Evolutionary conservation across 2,888 invertebrate genomes (phyloP).

Genomic region (Epinotia bilunana): DNA sequence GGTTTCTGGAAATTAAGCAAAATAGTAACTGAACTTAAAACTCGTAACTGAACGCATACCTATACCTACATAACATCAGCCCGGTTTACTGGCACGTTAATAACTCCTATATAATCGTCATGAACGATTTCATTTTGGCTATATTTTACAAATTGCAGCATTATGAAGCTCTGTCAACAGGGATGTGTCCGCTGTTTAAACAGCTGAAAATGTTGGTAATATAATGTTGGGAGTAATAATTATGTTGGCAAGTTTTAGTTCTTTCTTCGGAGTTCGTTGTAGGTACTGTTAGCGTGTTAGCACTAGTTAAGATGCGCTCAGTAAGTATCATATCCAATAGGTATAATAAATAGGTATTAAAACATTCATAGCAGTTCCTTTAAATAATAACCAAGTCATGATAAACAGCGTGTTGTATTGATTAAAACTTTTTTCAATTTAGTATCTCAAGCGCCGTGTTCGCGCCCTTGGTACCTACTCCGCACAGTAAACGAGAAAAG

Average conservation of each 20-base stretch:
- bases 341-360: neutral
- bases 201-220: neutral
- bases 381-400: neutral
- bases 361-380: too few relatives aligned
- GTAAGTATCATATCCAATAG: neutral
- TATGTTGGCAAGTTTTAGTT: neutral
- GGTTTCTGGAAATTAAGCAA: too few relatives aligned
- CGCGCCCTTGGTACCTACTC: neutral
- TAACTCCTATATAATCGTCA: too few relatives aligned
- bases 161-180: neutral
- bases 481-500: conserved; percentile 29
- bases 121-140: too few relatives aligned
- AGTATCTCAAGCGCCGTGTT: neutral
- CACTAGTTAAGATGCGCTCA: neutral
- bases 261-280: neutral
- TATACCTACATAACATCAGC: too few relatives aligned
- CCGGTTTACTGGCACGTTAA: too few relatives aligned
- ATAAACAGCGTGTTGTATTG: neutral
- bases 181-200: neutral
- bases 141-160: neutral
- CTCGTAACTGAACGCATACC: too few relatives aligned
- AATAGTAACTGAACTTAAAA: too few relatives aligned
- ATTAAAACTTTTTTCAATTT: conserved; percentile 8
- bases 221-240: neutral
- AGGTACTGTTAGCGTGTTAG: neutral